phyloP scores from a whole-genome alignment of 2,113 vertebrate genomes.

The rabbit (Oryctolagus cuniculus) region mOryCun1.1 NC_091450.1:39860001-39860500 shows the following conservation, averaged over 20 bases:
- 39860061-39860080: not conserved
- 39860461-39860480: not conserved
- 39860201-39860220: not conserved
- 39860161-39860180: not conserved
- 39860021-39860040: slow-evolving; percentile 46
- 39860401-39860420: not conserved
- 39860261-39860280: no score
- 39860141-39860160: slow-evolving; percentile 64
- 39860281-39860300: not conserved
- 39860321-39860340: not conserved
- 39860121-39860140: not conserved
- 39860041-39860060: slow-evolving; percentile 68
- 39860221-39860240: not conserved
- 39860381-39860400: not conserved
- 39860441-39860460: not conserved
- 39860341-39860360: slow-evolving; percentile 63
- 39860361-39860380: not conserved
- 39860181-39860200: not conserved
- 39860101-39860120: slow-evolving; percentile 53
- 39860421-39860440: not conserved
- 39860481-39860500: slow-evolving; percentile 39
- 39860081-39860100: not conserved
- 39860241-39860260: not conserved
- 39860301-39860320: no score
- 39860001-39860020: not conserved